Conservation (phyloP, 1,140 invertebrate species). For the Aricia agestis region DNA sequence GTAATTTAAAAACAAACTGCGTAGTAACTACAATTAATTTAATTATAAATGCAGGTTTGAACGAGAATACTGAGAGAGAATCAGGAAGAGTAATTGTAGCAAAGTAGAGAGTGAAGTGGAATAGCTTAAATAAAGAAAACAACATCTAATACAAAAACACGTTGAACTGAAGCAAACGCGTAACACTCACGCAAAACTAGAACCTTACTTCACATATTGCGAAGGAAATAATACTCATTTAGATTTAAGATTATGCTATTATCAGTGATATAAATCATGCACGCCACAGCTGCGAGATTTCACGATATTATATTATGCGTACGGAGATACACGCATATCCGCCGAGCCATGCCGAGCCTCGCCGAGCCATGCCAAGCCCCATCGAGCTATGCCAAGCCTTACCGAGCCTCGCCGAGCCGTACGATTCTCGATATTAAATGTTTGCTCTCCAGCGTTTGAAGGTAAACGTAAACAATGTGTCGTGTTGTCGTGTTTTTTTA, state of each 20-base stretch:
- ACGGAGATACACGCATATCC: not conserved
- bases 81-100: too few species aligned
- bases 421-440: conserved; percentile 14
- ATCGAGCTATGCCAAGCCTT: not conserved
- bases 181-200: not conserved
- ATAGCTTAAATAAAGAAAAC: too few species aligned
- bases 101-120: too few species aligned
- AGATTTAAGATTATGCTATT: conserved; percentile 10
- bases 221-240: not conserved
- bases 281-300: not conserved
- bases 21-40: too few species aligned
- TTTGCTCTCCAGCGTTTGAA: conserved; percentile 21
- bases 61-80: too few species aligned
- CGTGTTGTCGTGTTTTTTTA: conserved; percentile 13
- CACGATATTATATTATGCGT: not conserved
- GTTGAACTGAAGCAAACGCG: not conserved
- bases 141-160: not conserved
- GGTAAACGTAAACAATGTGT: conserved; percentile 20
- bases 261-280: conserved; percentile 11
- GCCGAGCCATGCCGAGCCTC: not conserved
- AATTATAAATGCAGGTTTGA: too few species aligned
- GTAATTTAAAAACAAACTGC: too few species aligned
- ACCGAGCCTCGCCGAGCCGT: not conserved
- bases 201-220: not conserved
- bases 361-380: not conserved